Base-by-base conservation (phyloP, 2,888 invertebrate genomes). In the Petrolisthes manimaculis region DNA sequence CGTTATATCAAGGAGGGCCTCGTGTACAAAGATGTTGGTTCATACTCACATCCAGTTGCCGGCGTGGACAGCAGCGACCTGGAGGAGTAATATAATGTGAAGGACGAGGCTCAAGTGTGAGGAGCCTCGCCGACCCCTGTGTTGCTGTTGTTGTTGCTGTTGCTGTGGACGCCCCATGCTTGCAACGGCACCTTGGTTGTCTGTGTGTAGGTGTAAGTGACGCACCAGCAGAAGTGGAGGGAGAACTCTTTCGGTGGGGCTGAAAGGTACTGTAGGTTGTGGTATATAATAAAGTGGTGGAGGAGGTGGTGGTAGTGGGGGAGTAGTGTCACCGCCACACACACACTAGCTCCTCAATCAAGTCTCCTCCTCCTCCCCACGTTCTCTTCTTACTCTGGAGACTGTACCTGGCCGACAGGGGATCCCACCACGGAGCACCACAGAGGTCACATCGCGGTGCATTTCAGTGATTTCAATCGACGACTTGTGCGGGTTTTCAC, bases 381-480 rank as follows among this genome's bases (percentile, higher is more conserved):
- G 37, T 37, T 37, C 37, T 37, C 37, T 37, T 37, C 37, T 37
- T 37, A 37, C 37, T 37, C 37, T 37, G 37, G 37, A n/a, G n/a
- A 71, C 71, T 71, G 71, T 6, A 71, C 71, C 71, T 18, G 71
- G 21, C 21, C 6, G 6, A n/a, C 61, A 24, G 18, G 37, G 12
- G 5, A 55, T 21, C 21, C 80, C 80, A 18, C 4, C 8, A 54
- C 12, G 54, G 24, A 5, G 56, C 6, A 79, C 21, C 78, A 78
- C 51, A 54, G 55, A 83, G 87, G 87, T 87, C 83, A 87, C 87
- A 87, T 87, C 71, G 79, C 87, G 69, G 83, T 71, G 77, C 87
- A 87, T 87, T 79, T 37, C 87, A 87, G 87, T 87, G 87, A 87
- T 83, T 87, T 87, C 87, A 87, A 87, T 83, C 37, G 83, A 77